Evolutionary conservation across 2,113 vertebrate species (phyloP).

Genomic region (Aegotheles bennettii): DNA sequence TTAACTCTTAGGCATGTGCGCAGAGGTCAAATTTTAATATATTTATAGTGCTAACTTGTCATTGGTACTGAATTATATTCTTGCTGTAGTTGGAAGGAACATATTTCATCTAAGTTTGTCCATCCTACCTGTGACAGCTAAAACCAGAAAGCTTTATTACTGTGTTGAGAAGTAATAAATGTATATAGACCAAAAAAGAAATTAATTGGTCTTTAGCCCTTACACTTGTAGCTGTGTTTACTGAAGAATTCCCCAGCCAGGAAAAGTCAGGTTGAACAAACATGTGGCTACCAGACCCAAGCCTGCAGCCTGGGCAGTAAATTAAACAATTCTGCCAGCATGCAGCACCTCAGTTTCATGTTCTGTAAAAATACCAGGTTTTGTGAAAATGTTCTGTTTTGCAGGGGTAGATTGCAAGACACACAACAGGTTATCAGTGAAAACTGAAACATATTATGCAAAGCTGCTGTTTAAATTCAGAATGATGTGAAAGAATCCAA

Average conservation of each 20-base stretch:
- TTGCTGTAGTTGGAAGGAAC: background rate
- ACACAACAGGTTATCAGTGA: background rate
- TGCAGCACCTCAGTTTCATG: background rate
- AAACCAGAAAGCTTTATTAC: background rate
- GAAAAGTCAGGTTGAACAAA: background rate
- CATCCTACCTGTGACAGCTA: background rate
- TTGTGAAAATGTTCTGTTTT: background rate
- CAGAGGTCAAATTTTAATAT: background rate
- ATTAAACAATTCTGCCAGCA: background rate
- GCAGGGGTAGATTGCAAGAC: background rate
- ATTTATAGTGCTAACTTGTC: background rate
- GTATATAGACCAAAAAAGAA: background rate
- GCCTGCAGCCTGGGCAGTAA: background rate
- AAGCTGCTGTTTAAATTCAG: background rate
- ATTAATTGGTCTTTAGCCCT: background rate
- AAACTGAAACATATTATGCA: background rate
- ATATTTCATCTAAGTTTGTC: background rate
- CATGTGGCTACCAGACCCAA: background rate
- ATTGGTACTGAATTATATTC: background rate
- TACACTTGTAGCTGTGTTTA: background rate
- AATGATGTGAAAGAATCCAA: background rate
- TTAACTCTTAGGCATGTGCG: background rate
- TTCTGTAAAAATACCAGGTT: background rate
- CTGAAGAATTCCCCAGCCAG: background rate
- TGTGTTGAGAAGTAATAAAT: background rate